Conservation (phyloP, 2,888 invertebrate species). For the Piscicola geometra region DNA sequence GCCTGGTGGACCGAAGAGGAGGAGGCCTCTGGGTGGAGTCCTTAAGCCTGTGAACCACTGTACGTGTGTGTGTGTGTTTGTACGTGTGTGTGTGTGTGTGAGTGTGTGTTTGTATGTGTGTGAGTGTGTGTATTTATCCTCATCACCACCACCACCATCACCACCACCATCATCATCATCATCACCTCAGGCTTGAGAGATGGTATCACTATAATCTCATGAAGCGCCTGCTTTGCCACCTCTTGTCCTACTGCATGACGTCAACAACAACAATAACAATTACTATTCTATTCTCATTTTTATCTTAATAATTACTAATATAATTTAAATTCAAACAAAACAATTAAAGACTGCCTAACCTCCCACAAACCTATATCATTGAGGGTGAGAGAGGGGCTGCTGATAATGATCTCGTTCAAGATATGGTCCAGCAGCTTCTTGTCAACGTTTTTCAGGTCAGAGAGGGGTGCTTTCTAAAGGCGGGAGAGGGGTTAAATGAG, state of each 20-base stretch:
- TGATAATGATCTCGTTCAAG: slow-evolving; percentile 88
- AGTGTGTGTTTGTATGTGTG: no score
- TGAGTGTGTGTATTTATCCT: no score
- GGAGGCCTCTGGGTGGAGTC: slow-evolving; percentile 83
- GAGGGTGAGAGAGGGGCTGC: slow-evolving; percentile 80
- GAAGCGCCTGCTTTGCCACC: slow-evolving; percentile 85
- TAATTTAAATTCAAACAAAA: no score
- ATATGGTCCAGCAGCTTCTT: slow-evolving; percentile 86
- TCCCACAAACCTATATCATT: slow-evolving; percentile 80
- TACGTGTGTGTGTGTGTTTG: not conserved
- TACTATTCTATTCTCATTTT: no score
- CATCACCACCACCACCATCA: no score
- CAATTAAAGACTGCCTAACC: no score
- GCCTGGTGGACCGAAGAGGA: slow-evolving; percentile 88
- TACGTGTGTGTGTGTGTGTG: no score
- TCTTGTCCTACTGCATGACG: slow-evolving; percentile 56
- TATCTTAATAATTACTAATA: not conserved
- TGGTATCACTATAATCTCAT: slow-evolving; percentile 93
- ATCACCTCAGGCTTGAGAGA: slow-evolving; percentile 79
- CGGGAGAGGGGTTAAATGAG: no score
- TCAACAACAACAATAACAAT: not conserved
- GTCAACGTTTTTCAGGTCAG: slow-evolving; percentile 64
- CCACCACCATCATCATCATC: no score
- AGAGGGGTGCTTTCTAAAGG: not conserved
- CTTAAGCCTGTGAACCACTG: slow-evolving; percentile 84